phyloP scores from a whole-genome alignment of 1,140 invertebrate species.

The Leguminivora glycinivorella region DNA sequence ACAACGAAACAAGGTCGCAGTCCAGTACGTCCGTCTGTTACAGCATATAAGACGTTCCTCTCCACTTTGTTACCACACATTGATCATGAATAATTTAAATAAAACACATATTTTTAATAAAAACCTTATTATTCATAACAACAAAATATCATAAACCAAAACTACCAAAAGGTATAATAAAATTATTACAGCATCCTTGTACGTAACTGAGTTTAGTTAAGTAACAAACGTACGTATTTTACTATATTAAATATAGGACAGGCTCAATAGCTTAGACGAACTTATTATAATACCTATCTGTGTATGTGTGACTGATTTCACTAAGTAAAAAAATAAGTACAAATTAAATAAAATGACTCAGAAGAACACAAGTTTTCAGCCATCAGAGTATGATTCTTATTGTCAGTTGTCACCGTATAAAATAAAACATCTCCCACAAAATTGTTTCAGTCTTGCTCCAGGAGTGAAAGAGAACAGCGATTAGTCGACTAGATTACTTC shows the following conservation, averaged over 20 bases:
- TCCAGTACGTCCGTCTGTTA: too few species aligned
- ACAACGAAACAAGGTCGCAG: too few species aligned
- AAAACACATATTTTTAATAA: conserved; percentile 11
- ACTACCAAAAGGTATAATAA: conserved; percentile 16
- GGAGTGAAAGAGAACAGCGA: conserved; percentile 8
- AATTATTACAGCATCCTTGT: conserved; percentile 1
- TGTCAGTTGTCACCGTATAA: too few species aligned
- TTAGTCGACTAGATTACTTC: conserved; percentile 63
- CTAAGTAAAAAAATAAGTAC: conserved; percentile 26
- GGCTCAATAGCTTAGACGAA: not conserved
- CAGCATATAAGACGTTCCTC: too few species aligned
- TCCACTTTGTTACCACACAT: too few species aligned
- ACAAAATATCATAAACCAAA: conserved; percentile 24
- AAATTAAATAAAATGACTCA: not conserved
- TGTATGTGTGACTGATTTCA: not conserved
- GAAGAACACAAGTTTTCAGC: not conserved
- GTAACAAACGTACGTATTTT: conserved; percentile 16
- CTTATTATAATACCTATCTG: not conserved
- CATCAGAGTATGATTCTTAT: not conserved
- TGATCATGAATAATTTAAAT: not conserved
- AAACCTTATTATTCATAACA: conserved; percentile 28
- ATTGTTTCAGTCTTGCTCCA: conserved; percentile 36
- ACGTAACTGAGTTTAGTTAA: conserved; percentile 12
- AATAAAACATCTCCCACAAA: not conserved
- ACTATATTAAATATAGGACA: conserved; percentile 9